A percentile compares a stretch with the other conserved stretches of the same genome.
phyloP scores from a whole-genome alignment of 1,140 invertebrate species.

The Meloidogyne hapla region DNA sequence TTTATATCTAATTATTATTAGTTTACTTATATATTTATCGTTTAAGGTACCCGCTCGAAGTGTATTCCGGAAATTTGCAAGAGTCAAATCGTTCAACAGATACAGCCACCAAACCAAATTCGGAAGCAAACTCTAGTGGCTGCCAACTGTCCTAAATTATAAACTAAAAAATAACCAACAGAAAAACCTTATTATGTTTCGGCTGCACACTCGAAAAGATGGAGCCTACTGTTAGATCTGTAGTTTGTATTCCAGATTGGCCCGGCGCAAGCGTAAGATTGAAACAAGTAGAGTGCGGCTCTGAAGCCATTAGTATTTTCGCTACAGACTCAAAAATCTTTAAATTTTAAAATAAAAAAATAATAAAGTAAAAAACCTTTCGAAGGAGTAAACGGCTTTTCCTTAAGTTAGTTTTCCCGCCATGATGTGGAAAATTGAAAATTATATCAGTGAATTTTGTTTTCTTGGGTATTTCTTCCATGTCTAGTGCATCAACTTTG shows the following conservation, averaged over 20 bases:
- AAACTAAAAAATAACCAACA: too few species aligned
- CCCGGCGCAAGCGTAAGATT: neutral
- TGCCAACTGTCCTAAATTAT: neutral
- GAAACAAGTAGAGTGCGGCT: neutral
- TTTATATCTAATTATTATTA: neutral
- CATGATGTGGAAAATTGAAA: neutral
- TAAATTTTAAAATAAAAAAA: neutral
- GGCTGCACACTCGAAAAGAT: neutral
- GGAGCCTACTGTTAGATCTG: neutral
- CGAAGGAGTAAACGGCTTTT: neutral
- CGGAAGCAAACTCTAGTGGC: neutral
- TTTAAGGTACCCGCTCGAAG: neutral
- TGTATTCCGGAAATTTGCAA: neutral
- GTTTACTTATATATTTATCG: neutral
- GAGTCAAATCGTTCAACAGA: neutral
- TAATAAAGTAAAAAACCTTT: neutral
- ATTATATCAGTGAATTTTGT: neutral
- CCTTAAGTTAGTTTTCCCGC: neutral
- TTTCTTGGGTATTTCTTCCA: neutral
- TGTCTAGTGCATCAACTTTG: neutral
- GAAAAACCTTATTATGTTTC: neutral
- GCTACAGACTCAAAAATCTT: neutral
- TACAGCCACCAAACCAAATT: neutral
- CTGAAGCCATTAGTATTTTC: neutral
- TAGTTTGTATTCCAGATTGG: neutral